Evolutionary conservation across 2,888 invertebrate genomes (phyloP).

Genomic region (Melipona beecheii): DNA sequence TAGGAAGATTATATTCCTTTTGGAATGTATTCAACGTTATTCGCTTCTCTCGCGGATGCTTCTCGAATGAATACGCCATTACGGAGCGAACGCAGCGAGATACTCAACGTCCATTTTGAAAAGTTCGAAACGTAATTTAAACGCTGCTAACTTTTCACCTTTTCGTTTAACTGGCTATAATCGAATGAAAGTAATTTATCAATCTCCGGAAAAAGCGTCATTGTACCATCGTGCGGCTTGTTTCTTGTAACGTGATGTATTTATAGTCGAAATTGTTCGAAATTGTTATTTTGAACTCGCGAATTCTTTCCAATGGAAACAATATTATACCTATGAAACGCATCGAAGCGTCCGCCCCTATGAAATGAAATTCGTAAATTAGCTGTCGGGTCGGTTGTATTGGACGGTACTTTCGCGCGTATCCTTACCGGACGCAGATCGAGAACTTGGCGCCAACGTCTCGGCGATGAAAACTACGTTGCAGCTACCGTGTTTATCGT

Average conservation of each 20-base stretch:
- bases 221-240: background rate
- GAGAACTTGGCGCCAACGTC: constrained; percentile 46
- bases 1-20: background rate
- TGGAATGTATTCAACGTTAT: constrained; percentile 26
- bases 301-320: background rate
- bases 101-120: background rate
- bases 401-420: constrained; percentile 68
- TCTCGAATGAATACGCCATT: background rate
- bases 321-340: too few relatives aligned
- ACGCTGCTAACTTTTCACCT: background rate
- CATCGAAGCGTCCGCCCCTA: background rate
- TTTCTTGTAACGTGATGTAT: background rate
- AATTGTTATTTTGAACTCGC: background rate
- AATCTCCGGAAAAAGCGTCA: background rate
- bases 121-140: background rate
- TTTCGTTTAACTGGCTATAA: background rate
- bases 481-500: background rate
- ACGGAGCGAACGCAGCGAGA: background rate
- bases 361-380: constrained; percentile 40
- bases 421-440: constrained; percentile 26
- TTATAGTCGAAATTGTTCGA: background rate
- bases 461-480: constrained; percentile 8
- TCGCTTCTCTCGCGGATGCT: background rate
- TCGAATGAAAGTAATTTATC: background rate
- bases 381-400: constrained; percentile 57